Evolutionary conservation across 2,888 invertebrate genomes (phyloP), one percentile per base, ranked within the genome.

Genomic region (Harpagoxenus sublaevis): DNA sequence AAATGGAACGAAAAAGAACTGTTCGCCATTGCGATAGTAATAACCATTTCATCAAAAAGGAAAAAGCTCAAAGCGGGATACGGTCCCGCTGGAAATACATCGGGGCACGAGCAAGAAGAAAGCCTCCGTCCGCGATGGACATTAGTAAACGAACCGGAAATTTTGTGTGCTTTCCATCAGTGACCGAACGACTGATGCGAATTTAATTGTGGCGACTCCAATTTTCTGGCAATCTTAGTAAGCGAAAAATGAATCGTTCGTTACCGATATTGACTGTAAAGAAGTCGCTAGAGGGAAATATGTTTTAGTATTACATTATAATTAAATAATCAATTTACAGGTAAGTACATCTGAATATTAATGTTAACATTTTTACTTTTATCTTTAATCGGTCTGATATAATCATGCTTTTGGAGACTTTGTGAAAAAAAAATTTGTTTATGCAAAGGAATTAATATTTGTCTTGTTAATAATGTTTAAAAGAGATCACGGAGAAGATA

Each of bases 21-120:
- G 79, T 48, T 68, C 71, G 28, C 48, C 48, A 70, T 81, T 60
- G 79, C 79, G 60, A 71, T 18, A 62, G 79, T 71, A 81, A 81
- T 81, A 81, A 81, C 79, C 79, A 81, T 81, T 81, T 81, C 73
- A 81, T 81, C 79, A 81, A 71, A 81, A 81, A 81, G 71, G 45
- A 81, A 81, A 60, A 62, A 70, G 71, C 35, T 48, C 70, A 31
- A 48, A 78, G 78, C 45, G 10, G 42, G 39, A 78, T 31, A 78
- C n/a, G 78, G 31, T 68, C 68, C 15, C 71, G 60, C 71, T 18
- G 39, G 79, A 81, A 81, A 81, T 71, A 81, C 60, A 81, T 81
- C 71, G 60, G 28, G 48, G 35, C n/a, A 65, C 18, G n/a, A 77
- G 55, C 35, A 51, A 71, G 60, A 4, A 79, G 48, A 60, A 60